Evolutionary conservation across 2,797 vertebrate genomes (phyloP), one percentile per base, ranked within the genome.

Genomic region (Danio kyathit): DNA sequence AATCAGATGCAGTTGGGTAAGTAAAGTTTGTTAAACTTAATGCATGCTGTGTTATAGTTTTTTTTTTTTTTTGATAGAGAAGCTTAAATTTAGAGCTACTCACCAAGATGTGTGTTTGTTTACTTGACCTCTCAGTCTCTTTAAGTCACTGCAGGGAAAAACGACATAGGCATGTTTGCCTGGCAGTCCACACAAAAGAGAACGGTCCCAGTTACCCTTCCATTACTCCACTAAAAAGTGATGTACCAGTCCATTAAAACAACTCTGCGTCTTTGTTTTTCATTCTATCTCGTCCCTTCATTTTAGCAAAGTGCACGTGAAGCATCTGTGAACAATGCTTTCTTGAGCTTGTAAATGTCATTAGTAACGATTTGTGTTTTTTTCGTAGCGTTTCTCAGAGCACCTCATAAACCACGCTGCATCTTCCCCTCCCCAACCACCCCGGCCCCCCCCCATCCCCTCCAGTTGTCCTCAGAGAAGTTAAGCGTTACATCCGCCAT

Each of bases 401-500:
- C 38, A 67, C 73, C 70, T 74, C 56, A 46, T 83, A 79, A 81
- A 77, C 69, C 17, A 43, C 66, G 63, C 57, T 67, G 44, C 70
- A 44, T 54, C 11, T 79, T 78, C 59, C 84, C 87, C 91, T 91
- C 75, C 51, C 73, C 54, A 43, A 87, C 88, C 91, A 90, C 78
- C 61, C 64, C 16, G 63, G 63, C 60, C 77, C 61, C 64, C 70
- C 73, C 64, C 70, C 73, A 70, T 73, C 67, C 46, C 57, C 40
- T 41, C 52, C 11, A 6, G 63, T 52, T 84, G 80, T 84, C 80
- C 82, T 82, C 79, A 11, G 44, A 64, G 79, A 84, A 73, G 80
- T 83, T 84, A 70, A 87, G 84, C 74, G 48, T 77, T 76, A 83
- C 83, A 85, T 86, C 79, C 70, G 65, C 54, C 70, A 67, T 67